Conservation (phyloP, 2,797 vertebrate genomes). For the Pseudomugil gertrudae region DNA sequence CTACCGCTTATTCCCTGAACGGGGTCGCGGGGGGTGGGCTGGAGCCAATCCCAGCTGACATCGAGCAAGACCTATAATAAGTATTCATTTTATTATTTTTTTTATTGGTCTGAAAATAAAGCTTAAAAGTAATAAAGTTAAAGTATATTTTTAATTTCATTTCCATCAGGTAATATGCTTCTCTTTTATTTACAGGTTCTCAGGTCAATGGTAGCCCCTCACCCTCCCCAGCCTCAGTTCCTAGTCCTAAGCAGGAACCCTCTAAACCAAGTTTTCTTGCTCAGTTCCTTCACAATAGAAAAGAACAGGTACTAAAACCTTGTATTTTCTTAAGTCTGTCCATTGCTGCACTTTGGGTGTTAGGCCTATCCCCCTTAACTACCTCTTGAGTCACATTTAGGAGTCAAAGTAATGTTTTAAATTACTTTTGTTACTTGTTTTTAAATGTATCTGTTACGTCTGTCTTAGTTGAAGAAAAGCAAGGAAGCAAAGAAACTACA, state of each 20-base stretch:
- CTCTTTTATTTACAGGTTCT: constrained; percentile 65
- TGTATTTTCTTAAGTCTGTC: neutral
- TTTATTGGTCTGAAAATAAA: neutral
- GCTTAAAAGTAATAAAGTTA: neutral
- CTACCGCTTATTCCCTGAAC: no score
- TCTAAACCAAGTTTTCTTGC: constrained; percentile 84
- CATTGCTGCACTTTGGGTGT: constrained; percentile 2
- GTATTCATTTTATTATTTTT: neutral
- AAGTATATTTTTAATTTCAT: neutral
- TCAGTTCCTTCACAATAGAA: constrained; percentile 89
- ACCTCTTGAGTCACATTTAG: neutral
- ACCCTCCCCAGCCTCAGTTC: constrained; percentile 57
- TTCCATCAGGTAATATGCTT: neutral
- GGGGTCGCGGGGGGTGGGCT: no score
- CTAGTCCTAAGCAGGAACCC: constrained; percentile 63
- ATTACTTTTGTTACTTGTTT: constrained; percentile 1
- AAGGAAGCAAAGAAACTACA: neutral
- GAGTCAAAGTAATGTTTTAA: neutral
- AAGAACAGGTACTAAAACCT: constrained; percentile 87
- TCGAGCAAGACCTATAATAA: no score
- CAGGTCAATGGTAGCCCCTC: constrained; percentile 67
- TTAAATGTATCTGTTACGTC: neutral
- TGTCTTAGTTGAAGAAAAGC: neutral
- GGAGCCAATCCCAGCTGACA: no score
- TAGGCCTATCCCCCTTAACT: constrained; percentile 26